phyloP scores from a whole-genome alignment of 1,140 invertebrate genomes.

The Plodia interpunctella region DNA sequence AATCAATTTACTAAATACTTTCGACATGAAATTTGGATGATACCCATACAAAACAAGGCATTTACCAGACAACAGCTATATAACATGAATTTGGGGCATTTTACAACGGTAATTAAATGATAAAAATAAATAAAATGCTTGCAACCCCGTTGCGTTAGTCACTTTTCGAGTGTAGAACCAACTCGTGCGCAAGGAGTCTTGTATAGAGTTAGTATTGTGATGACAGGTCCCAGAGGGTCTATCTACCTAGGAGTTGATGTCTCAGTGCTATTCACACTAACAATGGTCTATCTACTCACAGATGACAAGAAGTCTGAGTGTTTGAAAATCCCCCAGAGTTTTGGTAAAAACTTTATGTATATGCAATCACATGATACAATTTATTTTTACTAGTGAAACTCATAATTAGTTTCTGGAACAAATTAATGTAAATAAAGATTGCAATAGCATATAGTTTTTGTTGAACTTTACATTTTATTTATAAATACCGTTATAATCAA shows the following conservation, averaged over 20 bases:
- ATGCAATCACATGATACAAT: background rate
- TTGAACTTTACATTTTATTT: slow-evolving; percentile 5
- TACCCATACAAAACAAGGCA: slow-evolving; percentile 15
- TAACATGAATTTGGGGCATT: background rate
- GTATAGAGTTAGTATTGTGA: slow-evolving; percentile 15
- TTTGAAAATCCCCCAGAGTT: background rate
- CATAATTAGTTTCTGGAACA: no score
- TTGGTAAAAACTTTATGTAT: slow-evolving; percentile 4
- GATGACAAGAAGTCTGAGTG: slow-evolving; percentile 11
- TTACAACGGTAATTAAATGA: background rate
- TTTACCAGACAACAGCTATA: slow-evolving; percentile 19
- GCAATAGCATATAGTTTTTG: background rate
- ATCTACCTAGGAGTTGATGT: slow-evolving; percentile 15
- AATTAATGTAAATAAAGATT: no score
- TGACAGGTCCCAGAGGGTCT: slow-evolving; percentile 12
- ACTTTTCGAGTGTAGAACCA: slow-evolving; percentile 14
- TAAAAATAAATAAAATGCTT: slow-evolving; percentile 13
- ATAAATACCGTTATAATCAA: slow-evolving; percentile 37
- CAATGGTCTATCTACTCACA: slow-evolving; percentile 13
- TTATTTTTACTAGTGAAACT: background rate
- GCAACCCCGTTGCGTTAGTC: slow-evolving; percentile 16
- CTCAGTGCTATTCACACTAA: slow-evolving; percentile 18
- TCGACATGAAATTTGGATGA: slow-evolving; percentile 11
- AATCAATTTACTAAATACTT: slow-evolving; percentile 31
- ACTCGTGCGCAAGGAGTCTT: slow-evolving; percentile 11